Conservation (phyloP, 1,140 invertebrate genomes). For the Drosophila biarmipes region DNA sequence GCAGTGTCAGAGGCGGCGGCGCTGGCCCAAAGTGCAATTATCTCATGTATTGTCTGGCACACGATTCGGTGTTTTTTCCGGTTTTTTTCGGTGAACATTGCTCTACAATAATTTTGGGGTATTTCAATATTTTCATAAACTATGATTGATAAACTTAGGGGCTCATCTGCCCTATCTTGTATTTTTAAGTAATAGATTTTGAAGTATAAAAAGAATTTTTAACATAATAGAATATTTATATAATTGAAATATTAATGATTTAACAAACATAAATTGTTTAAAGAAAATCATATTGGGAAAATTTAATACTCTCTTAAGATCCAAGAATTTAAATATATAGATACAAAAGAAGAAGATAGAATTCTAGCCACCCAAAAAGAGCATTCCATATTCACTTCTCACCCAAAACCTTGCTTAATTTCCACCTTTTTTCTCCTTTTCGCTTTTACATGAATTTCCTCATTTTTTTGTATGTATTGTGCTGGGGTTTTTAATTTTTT, state of each 20-base stretch:
- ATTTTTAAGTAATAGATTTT: too few relatives aligned
- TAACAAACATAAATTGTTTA: too few relatives aligned
- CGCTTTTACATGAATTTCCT: conserved; percentile 49
- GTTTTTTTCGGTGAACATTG: conserved; percentile 27
- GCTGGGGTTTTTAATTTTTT: conserved; percentile 52
- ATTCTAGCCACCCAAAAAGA: background rate
- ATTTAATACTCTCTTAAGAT: too few relatives aligned
- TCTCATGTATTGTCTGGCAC: conserved; percentile 79
- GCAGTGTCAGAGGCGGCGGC: conserved; percentile 74
- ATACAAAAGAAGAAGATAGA: too few relatives aligned
- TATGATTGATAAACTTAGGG: background rate
- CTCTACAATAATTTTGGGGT: conserved; percentile 13
- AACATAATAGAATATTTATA: too few relatives aligned
- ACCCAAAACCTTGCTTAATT: conserved; percentile 16
- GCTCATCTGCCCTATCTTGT: too few relatives aligned
- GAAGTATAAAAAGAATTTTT: too few relatives aligned
- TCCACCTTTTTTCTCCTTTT: conserved; percentile 23
- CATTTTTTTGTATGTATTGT: conserved; percentile 48
- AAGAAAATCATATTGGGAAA: too few relatives aligned
- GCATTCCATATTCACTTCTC: conserved; percentile 8
- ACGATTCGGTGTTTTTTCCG: conserved; percentile 43
- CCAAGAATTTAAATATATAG: too few relatives aligned
- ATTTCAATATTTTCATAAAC: background rate
- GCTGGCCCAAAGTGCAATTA: conserved; percentile 79
- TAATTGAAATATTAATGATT: too few relatives aligned